Conservation (phyloP, 2,888 invertebrate genomes). For the Dynastes hyllus region DNA sequence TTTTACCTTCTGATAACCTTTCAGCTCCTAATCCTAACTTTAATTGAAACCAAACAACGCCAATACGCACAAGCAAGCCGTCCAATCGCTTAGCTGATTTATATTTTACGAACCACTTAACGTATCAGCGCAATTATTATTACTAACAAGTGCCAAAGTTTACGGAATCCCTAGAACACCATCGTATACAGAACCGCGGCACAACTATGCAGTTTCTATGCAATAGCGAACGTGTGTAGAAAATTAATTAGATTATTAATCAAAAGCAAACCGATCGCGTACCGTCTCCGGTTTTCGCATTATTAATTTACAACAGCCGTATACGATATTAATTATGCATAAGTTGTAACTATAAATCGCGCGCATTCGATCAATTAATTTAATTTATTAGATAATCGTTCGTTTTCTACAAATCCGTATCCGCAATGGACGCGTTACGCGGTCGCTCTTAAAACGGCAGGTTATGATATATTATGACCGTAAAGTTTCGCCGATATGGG, state of each 20-base stretch:
- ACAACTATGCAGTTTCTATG: slow-evolving; percentile 3
- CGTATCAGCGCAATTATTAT: slow-evolving; percentile 20
- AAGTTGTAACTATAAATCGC: slow-evolving; percentile 28
- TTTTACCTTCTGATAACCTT: no score
- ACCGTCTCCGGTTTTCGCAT: slow-evolving; percentile 29
- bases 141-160: slow-evolving; percentile 1
- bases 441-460: not conserved
- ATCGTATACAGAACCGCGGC: no score
- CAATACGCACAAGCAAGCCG: no score
- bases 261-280: slow-evolving; percentile 20
- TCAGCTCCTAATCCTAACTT: no score
- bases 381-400: slow-evolving; percentile 30
- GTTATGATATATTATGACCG: slow-evolving; percentile 21
- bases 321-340: slow-evolving; percentile 31
- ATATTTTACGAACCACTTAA: slow-evolving; percentile 8
- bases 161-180: not conserved
- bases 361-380: slow-evolving; percentile 41
- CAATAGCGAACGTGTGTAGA: not conserved
- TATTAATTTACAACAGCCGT: slow-evolving; percentile 22
- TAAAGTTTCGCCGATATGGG: slow-evolving; percentile 28
- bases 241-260: slow-evolving; percentile 44
- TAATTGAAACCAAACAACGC: no score
- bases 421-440: slow-evolving; percentile 3
- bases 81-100: not conserved
- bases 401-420: slow-evolving; percentile 32